Evolutionary conservation across 2,797 vertebrate genomes (phyloP), one percentile per base, ranked within the genome.

Genomic region (Tragopan temminckii): DNA sequence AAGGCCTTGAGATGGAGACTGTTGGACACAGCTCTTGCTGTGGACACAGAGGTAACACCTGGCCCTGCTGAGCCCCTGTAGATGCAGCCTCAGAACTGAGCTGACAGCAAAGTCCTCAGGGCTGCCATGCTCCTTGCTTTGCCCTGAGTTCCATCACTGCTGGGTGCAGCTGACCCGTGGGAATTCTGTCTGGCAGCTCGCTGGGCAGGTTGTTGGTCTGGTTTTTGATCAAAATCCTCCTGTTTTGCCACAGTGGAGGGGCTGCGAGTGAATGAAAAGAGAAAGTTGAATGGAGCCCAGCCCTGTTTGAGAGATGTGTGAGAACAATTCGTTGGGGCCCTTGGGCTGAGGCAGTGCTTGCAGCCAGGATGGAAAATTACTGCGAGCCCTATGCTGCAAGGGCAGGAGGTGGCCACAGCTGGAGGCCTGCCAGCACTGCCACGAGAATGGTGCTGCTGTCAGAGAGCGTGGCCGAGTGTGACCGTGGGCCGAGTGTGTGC

Each of bases 311-410:
- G 53, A 19, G 36, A 57, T 6, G 6, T 0, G 48, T 77, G 8
- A 83, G 82, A 72, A 53, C 63, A 72, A 85, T 80, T 94, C 3
- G 2, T 90, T 83, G 78, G 74, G 45, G 29, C n/a, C 10, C 33
- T 9, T 33, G 27, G 33, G 43, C 33, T 66, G 24, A n/a, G 36
- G 31, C 85, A 88, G 76, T 82, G 63, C 70, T 58, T 1, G 2
- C 59, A 77, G 92, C 82, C 95, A 90, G 85, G n/a, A 55, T 80
- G 96, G 94, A 95, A 94, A 95, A 90, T 79, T 92, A 95, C 89
- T 92, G 87, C 57, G 45, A 79, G 81, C 59, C 72, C 59, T 0
- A 13, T 3, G 8, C 35, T 62, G 50, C 2, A 14, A 92, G 90
- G 81, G 74, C 64, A 88, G 86, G 79, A 89, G 81, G 89, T 16